These are phyloP conservation scores for Chaenodraco wilsoni DNA, from an alignment of 2,797 vertebrate genomes.

Conservation along the genomic window DNA sequence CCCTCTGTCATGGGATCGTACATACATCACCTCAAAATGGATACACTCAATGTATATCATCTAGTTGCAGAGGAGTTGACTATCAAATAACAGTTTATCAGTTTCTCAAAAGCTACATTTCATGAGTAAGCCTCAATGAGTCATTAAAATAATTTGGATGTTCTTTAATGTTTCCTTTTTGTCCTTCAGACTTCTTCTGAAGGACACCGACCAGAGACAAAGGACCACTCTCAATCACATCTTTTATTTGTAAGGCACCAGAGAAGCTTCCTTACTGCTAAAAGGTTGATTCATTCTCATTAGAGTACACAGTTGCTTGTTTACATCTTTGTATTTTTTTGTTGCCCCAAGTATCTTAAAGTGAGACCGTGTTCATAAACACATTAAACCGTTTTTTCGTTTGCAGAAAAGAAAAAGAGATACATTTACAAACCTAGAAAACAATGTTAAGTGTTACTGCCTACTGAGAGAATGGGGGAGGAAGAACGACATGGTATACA, in stretches of 20 bases:
- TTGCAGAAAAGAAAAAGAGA: constrained; percentile 76
- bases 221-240: constrained; percentile 78
- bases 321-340: constrained; percentile 67
- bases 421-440: constrained; percentile 84
- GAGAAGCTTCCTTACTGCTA: constrained; percentile 90
- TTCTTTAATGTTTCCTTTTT: neutral
- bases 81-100: neutral
- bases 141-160: neutral
- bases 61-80: neutral
- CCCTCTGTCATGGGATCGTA: no score
- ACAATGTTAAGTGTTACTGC: constrained; percentile 75
- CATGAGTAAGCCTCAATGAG: neutral
- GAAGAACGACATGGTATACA: constrained; percentile 67
- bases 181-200: neutral
- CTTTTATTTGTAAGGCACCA: constrained; percentile 91
- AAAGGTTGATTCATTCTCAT: constrained; percentile 84
- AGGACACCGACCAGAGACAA: constrained; percentile 25
- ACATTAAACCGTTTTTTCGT: constrained; percentile 78
- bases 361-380: constrained; percentile 81
- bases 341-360: constrained; percentile 65
- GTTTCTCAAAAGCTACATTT: constrained; percentile 6
- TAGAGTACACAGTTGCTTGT: constrained; percentile 81
- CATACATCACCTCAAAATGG: no score
- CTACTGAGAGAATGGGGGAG: constrained; percentile 66
- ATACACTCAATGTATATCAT: neutral